These are phyloP conservation scores for Zaprionus obscuricornis DNA, from an alignment of 2,888 invertebrate genomes.

Conservation along the genomic window DNA sequence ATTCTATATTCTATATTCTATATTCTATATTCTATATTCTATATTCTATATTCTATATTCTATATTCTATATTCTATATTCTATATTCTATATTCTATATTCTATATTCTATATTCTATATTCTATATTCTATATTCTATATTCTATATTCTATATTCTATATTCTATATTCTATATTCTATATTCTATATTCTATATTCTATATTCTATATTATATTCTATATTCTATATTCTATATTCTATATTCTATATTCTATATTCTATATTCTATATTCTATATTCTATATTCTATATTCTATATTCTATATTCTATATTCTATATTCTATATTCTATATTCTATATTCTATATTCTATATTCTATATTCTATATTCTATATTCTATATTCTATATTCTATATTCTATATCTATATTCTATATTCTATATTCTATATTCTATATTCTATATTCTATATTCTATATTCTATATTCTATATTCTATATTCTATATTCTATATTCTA, in stretches of 20 bases:
- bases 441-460: constrained; percentile 1
- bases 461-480: constrained; percentile 2
- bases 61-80: too few species aligned
- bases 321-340: constrained; percentile 6
- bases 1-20: too few species aligned
- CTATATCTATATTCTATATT: constrained; percentile 5
- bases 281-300: constrained; percentile 4
- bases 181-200: too few species aligned
- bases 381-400: constrained; percentile 4
- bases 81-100: too few species aligned
- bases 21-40: too few species aligned
- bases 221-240: too few species aligned
- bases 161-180: too few species aligned
- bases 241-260: constrained; percentile 3
- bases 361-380: constrained; percentile 5
- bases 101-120: too few species aligned
- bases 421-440: constrained; percentile 4
- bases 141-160: too few species aligned
- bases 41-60: too few species aligned
- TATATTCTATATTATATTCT: too few species aligned
- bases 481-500: constrained; percentile 1
- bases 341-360: constrained; percentile 6
- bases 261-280: constrained; percentile 3
- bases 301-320: constrained; percentile 5
- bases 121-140: too few species aligned